Evolutionary conservation across 2,113 vertebrate species (phyloP), one percentile per base, ranked within the genome.

Genomic region (Aldabrachelys gigantea): DNA sequence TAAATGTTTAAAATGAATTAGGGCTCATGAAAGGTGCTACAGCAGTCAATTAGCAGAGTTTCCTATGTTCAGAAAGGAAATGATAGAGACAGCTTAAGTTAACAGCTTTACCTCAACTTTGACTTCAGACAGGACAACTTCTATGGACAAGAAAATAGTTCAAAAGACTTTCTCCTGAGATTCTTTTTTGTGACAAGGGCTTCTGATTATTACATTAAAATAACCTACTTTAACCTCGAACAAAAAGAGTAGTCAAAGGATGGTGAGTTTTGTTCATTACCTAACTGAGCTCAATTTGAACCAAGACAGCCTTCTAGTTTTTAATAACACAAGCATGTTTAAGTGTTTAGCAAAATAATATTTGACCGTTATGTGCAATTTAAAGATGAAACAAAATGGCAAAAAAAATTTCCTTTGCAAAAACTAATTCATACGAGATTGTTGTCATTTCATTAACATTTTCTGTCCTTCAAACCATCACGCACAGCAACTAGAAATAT

Each of bases 21-120:
- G 62, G 57, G 89, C 83, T 96, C 95, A 91, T 47, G 95, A 54
- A 16, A 93, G 80, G 81, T 27, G 87, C 82, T 93, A 85, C 93
- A 96, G 94, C 91, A 95, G n/a, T 85, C 88, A 92, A 91, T 95
- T 86, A 94, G 92, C 89, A 92, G 38, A 88, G 82, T 93, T 85
- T 53, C 79, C 94, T 94, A 62, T 31, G 89, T 8, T 72, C 56
- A 86, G 72, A 72, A 87, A 89, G 75, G 93, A 84, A 88, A 57
- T 83, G 88, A 94, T 79, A 0, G 29, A 93, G 85, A 80, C 24
- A 93, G 59, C 54, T 1, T 80, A 84, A 75, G 22, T 41, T 93
- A 95, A 84, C 94, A 86, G 54, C 69, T 89, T 86, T 91, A 49
- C 85, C 41, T 78, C 19, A 80, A 49, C 38, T 38, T 53, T 87